These are phyloP conservation scores for Scaptodrosophila latifasciaeformis DNA, from an alignment of 2,888 invertebrate genomes.

Conservation along the genomic window DNA sequence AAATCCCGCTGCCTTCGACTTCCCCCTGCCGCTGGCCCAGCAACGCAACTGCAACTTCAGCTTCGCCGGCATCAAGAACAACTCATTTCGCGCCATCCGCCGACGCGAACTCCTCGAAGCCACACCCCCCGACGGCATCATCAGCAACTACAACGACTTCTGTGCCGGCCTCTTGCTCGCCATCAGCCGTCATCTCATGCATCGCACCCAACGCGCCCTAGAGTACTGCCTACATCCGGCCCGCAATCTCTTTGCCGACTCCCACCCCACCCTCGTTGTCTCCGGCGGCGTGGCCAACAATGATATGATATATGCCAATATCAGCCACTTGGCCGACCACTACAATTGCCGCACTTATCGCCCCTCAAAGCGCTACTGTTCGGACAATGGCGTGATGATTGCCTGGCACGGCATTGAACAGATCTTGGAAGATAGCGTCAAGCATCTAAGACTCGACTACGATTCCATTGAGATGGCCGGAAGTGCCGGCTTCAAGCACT, in stretches of 20 bases:
- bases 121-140: conserved; percentile 80
- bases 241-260: conserved; percentile 78
- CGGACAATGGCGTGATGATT: conserved; percentile 99
- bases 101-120: conserved; percentile 78
- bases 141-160: conserved; percentile 86
- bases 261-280: conserved; percentile 80
- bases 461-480: conserved; percentile 77
- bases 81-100: conserved; percentile 77
- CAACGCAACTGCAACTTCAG: conserved; percentile 92
- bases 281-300: conserved; percentile 99
- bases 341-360: conserved; percentile 81
- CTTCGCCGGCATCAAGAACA: conserved; percentile 87
- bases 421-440: conserved; percentile 27
- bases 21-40: conserved; percentile 80
- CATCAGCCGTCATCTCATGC: conserved; percentile 85
- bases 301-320: conserved; percentile 83
- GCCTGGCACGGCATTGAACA: conserved; percentile 98
- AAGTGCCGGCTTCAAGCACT: conserved; percentile 56
- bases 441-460: conserved; percentile 66
- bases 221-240: conserved; percentile 79
- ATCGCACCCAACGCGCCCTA: conserved; percentile 89
- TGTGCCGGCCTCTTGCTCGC: conserved; percentile 90
- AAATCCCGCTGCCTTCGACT: conserved; percentile 80
- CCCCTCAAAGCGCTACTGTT: conserved; percentile 91
- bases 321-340: conserved; percentile 81